These are phyloP conservation scores for Macrosoma leucophasiata DNA, from an alignment of 2,888 invertebrate genomes.

Conservation along the genomic window DNA sequence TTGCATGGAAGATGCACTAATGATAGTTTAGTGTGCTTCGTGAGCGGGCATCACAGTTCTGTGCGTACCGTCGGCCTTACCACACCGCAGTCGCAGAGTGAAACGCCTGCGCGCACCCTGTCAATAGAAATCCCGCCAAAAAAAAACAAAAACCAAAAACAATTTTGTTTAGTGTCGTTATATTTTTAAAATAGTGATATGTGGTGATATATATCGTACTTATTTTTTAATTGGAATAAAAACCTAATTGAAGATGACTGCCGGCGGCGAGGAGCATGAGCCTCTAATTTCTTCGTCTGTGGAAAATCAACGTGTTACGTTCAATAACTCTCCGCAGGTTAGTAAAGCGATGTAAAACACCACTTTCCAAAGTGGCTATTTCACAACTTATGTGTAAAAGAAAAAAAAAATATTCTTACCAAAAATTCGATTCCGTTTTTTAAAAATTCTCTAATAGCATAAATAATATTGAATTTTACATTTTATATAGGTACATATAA, in stretches of 20 bases:
- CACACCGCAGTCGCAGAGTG: conserved; percentile 27
- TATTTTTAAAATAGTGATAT: conserved; percentile 32
- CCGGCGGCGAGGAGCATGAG: conserved; percentile 66
- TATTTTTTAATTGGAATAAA: conserved; percentile 8
- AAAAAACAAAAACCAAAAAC: conserved; percentile 19
- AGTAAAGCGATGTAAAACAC: no score
- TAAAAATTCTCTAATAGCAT: no score
- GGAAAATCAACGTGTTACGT: conserved; percentile 60
- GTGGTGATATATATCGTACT: conserved; percentile 4
- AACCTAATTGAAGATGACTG: conserved; percentile 48
- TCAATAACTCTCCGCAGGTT: conserved; percentile 56
- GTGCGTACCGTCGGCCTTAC: conserved; percentile 24
- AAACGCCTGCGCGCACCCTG: conserved; percentile 27
- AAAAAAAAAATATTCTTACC: no score
- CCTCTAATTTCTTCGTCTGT: conserved; percentile 64
- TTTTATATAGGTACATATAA: no score
- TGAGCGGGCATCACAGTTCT: conserved; percentile 20
- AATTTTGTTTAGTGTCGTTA: conserved; percentile 31
- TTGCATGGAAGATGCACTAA: neutral
- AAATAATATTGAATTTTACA: no score
- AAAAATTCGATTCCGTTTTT: no score
- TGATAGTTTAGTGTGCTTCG: neutral
- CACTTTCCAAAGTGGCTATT: no score
- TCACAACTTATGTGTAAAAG: no score
- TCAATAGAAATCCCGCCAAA: conserved; percentile 37